phyloP scores from a whole-genome alignment of 2,797 vertebrate genomes.

The Parambassis ranga region DNA sequence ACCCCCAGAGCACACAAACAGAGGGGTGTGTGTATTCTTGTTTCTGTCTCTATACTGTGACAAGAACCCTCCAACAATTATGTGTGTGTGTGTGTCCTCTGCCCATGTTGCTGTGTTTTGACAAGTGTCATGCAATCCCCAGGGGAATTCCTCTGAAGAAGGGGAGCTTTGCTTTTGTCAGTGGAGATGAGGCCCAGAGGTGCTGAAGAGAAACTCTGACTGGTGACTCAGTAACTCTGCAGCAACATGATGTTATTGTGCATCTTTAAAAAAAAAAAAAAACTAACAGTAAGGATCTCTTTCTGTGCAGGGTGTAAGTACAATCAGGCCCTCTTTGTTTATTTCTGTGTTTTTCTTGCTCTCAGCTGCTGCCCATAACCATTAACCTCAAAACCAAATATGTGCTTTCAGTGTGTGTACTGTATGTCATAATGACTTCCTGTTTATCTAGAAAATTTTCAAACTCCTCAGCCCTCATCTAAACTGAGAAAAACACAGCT shows the following conservation, averaged over 20 bases:
- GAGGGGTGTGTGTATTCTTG: slow-evolving; percentile 14
- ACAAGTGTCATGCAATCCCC: slow-evolving; percentile 44
- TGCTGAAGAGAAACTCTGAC: background rate
- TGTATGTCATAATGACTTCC: slow-evolving; percentile 29
- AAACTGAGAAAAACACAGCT: slow-evolving; percentile 32
- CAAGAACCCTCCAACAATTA: slow-evolving; percentile 13
- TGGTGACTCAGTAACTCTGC: background rate
- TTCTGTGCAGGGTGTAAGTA: background rate
- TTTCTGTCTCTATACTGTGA: slow-evolving; percentile 10
- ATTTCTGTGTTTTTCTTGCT: background rate
- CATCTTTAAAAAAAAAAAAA: background rate
- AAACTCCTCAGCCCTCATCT: slow-evolving; percentile 21
- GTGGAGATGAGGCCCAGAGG: slow-evolving; percentile 1
- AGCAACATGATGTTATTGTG: background rate
- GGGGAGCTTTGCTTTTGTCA: slow-evolving; percentile 37
- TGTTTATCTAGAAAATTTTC: slow-evolving; percentile 23
- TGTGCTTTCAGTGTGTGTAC: background rate
- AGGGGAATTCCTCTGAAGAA: slow-evolving; percentile 29
- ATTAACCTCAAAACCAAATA: slow-evolving; percentile 21
- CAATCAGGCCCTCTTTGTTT: background rate
- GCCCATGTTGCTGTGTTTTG: slow-evolving; percentile 34
- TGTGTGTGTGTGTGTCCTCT: slow-evolving; percentile 22
- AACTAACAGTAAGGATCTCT: background rate
- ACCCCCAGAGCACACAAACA: slow-evolving; percentile 3
- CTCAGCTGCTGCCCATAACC: background rate